Evolutionary conservation across 2,113 vertebrate genomes (phyloP).

Genomic region (Platichthys flesus): DNA sequence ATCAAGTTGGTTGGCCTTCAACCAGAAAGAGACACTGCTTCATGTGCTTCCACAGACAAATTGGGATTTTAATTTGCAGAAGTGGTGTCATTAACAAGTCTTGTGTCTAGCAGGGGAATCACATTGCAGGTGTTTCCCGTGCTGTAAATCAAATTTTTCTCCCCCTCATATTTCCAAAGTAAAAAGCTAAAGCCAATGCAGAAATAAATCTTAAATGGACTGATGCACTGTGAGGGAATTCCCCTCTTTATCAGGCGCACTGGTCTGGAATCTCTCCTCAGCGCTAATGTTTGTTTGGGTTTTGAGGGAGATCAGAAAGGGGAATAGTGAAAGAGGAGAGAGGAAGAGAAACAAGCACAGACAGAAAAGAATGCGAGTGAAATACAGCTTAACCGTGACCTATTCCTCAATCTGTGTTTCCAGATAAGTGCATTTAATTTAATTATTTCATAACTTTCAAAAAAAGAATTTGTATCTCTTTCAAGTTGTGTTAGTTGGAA

Average conservation of each 20-base stretch:
- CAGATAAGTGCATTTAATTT: background rate
- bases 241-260: constrained; percentile 62
- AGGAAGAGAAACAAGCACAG: constrained; percentile 40
- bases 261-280: constrained; percentile 63
- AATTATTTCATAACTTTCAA: background rate
- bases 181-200: constrained; percentile 23
- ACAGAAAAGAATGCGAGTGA: constrained; percentile 11
- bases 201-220: constrained; percentile 47
- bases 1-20: background rate
- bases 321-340: constrained; percentile 40
- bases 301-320: constrained; percentile 45
- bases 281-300: constrained; percentile 68
- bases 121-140: constrained; percentile 60
- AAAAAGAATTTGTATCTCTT: background rate
- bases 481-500: constrained; percentile 24
- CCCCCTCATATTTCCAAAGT: constrained; percentile 24
- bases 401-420: background rate
- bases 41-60: background rate
- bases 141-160: constrained; percentile 49
- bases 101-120: constrained; percentile 35
- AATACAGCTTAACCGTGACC: constrained; percentile 1
- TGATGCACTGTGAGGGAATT: constrained; percentile 68
- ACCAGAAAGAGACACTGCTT: background rate
- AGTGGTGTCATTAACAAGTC: background rate
- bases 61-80: constrained; percentile 28